These are phyloP conservation scores for Lagorchestes hirsutus DNA, from an alignment of 2,797 vertebrate genomes.

Conservation along the genomic window DNA sequence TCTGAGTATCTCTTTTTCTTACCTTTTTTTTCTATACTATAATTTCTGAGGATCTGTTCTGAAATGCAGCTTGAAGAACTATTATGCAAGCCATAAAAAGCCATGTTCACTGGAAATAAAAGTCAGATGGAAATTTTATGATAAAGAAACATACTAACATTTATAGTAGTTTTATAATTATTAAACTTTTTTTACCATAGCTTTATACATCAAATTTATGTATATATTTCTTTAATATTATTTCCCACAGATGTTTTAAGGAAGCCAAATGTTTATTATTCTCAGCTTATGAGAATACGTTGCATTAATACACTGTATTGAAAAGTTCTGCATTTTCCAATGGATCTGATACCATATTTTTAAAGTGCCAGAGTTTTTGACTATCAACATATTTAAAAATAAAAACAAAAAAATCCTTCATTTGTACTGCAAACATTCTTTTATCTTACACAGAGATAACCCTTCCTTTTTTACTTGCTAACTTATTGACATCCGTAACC, in stretches of 20 bases:
- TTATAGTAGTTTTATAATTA: neutral
- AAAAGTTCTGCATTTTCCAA: neutral
- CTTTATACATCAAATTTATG: neutral
- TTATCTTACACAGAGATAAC: neutral
- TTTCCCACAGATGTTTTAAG: neutral
- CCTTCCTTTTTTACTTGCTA: neutral
- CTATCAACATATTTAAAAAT: neutral
- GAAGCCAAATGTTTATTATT: constrained; percentile 18
- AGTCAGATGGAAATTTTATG: constrained; percentile 24
- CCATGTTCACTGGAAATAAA: neutral
- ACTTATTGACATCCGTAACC: neutral
- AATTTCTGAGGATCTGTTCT: neutral
- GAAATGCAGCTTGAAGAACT: constrained; percentile 4
- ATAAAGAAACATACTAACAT: neutral
- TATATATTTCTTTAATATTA: neutral
- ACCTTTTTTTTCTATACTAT: neutral
- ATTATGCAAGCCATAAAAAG: constrained; percentile 19
- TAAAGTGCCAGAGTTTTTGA: neutral
- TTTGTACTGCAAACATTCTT: neutral
- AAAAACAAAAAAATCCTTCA: neutral
- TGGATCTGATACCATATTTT: neutral
- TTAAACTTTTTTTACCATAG: neutral
- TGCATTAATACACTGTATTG: neutral
- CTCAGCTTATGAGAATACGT: neutral
- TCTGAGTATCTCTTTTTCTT: neutral